These are phyloP conservation scores for Nycticryphes semicollaris DNA, from an alignment of 2,113 vertebrate genomes.

Conservation along the genomic window DNA sequence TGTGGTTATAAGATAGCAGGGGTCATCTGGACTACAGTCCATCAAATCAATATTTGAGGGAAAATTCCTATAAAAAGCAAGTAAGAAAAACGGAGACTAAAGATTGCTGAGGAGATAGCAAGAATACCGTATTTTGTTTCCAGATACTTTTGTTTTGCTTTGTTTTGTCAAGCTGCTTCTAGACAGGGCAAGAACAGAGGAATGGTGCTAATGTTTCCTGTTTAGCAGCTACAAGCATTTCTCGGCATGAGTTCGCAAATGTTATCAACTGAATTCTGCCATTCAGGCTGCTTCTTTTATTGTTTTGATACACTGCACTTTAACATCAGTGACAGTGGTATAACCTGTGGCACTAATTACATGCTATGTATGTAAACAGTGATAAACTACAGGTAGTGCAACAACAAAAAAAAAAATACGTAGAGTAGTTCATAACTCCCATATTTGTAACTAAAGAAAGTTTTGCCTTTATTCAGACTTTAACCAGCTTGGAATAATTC, in stretches of 20 bases:
- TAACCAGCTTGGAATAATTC: neutral
- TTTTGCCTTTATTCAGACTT: neutral
- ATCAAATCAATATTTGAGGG: neutral
- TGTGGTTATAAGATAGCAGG: neutral
- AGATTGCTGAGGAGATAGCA: neutral
- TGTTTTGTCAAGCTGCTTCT: neutral
- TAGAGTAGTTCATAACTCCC: neutral
- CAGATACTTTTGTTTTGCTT: neutral
- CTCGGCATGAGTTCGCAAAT: neutral
- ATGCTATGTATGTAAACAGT: neutral
- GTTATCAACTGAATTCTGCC: neutral
- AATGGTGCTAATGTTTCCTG: neutral
- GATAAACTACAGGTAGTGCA: neutral
- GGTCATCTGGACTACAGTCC: neutral
- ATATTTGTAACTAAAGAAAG: neutral
- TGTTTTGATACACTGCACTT: neutral
- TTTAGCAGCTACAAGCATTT: neutral
- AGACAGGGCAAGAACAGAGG: neutral
- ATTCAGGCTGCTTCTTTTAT: neutral
- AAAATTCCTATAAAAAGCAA: neutral
- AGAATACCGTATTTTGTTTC: neutral
- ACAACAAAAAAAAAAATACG: fast-evolving
- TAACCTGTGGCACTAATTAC: neutral
- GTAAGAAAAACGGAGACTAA: neutral
- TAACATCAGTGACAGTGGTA: neutral